These are phyloP conservation scores for Polietes domitor DNA, from an alignment of 2,888 invertebrate species.

Conservation along the genomic window DNA sequence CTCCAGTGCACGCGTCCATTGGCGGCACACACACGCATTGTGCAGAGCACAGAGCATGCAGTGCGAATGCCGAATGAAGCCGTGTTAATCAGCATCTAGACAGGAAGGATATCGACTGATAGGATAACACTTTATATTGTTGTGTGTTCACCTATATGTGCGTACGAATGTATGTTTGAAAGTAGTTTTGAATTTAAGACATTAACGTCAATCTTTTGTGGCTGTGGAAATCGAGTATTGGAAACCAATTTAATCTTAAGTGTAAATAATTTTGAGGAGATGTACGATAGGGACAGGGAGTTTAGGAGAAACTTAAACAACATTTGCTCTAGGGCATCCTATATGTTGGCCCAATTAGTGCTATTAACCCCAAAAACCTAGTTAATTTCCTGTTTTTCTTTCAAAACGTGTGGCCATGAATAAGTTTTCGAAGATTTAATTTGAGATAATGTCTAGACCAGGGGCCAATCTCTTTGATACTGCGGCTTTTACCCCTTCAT, in stretches of 20 bases:
- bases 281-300: too few species aligned
- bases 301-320: too few species aligned
- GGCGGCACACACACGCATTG: neutral
- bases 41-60: neutral
- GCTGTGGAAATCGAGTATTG: neutral
- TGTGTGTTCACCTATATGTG: neutral
- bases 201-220: neutral
- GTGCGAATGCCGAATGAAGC: neutral
- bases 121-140: neutral
- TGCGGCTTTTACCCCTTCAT: too few species aligned
- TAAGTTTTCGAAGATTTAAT: too few species aligned
- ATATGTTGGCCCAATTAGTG: too few species aligned
- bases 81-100: neutral
- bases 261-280: neutral
- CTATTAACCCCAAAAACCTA: too few species aligned
- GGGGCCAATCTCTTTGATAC: too few species aligned
- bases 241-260: neutral
- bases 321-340: too few species aligned
- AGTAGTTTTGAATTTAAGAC: neutral
- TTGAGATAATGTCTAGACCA: too few species aligned
- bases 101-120: neutral
- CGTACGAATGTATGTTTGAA: neutral
- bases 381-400: too few species aligned
- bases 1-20: constrained; percentile 32
- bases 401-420: too few species aligned